Evolutionary conservation across 2,888 invertebrate genomes (phyloP).

Genomic region (Trissoscelio sp.): DNA sequence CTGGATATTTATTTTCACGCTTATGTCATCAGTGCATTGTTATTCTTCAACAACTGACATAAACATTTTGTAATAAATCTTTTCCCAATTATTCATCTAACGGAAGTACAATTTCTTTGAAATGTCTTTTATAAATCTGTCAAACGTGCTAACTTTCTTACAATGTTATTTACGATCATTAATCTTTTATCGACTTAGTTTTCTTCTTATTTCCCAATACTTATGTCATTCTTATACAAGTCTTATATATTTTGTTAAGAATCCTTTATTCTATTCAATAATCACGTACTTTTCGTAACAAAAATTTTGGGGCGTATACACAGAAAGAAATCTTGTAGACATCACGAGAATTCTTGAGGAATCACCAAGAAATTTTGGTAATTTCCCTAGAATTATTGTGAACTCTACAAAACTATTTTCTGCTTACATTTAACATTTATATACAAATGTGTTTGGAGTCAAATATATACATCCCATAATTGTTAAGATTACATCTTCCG

Average conservation of each 20-base stretch:
- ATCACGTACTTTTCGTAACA: no score
- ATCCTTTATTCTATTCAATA: neutral
- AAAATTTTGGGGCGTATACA: no score
- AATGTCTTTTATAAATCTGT: slow-evolving; percentile 11
- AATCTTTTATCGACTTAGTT: neutral
- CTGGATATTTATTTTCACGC: no score
- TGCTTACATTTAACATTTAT: no score
- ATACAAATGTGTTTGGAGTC: no score
- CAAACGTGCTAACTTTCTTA: slow-evolving; percentile 7
- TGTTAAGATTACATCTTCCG: no score
- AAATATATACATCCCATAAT: no score
- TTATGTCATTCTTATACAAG: slow-evolving; percentile 10
- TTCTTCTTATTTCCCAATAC: slow-evolving; percentile 2
- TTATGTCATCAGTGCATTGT: neutral
- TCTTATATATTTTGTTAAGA: neutral
- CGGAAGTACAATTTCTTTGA: neutral
- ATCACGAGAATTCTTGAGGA: no score
- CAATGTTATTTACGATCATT: slow-evolving; percentile 10
- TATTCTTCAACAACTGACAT: neutral
- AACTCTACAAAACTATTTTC: no score
- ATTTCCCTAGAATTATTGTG: no score
- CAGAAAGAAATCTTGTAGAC: no score
- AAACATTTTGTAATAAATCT: slow-evolving; percentile 10
- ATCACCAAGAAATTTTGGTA: no score
- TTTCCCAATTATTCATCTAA: neutral